Evolutionary conservation across 2,888 invertebrate species (phyloP), one percentile per base, ranked within the genome.

Genomic region (Trissoscelio sp.): DNA sequence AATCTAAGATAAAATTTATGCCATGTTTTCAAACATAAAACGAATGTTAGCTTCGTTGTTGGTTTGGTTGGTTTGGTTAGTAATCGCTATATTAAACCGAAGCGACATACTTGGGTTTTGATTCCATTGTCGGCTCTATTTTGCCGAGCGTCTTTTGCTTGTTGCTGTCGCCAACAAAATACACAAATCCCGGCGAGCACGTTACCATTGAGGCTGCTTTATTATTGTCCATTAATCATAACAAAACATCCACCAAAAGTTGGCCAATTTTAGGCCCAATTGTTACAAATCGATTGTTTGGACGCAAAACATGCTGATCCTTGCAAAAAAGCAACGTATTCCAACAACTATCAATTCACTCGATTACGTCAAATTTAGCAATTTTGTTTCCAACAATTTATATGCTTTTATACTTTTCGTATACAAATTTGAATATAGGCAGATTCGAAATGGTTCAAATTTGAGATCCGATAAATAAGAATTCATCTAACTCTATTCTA

Each of bases 161-260:
- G 79, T 78, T 82, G 55, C 70, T 46, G 74, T 85, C 83, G 39
- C 82, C 83, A 74, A 79, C 85, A 78, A 84, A 84, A 70, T 85
- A 84, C 62, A 83, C 83, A 60, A 82, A 82, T 73, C 83, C 80
- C 69, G 85, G 83, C 77, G 84, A 83, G 79, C 85, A 86, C 81
- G 85, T 82, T 83, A 85, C 81, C 86, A 85, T 85, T 85, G 84
- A 83, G 51, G 70, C 79, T 55, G 70, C 20, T 73, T 58, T 67
- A 18, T 60, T 73, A 39, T 48, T 37, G 20, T 74, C 37, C 73
- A 73, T 73, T n/a, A 67, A 69, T 39, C 46, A 70, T 14, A 37
- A 34, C 51, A 37, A 64, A 44, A 34, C 14, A 18, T 20, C 34
- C 14, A 60, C 39, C 7, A 64, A 51, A 48, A 48, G n/a, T 7